A percentile compares a stretch with the other conserved stretches of the same genome.
Conservation (phyloP, 92 coral and sea anemone genomes). For the Micromussa lordhowensis region DNA sequence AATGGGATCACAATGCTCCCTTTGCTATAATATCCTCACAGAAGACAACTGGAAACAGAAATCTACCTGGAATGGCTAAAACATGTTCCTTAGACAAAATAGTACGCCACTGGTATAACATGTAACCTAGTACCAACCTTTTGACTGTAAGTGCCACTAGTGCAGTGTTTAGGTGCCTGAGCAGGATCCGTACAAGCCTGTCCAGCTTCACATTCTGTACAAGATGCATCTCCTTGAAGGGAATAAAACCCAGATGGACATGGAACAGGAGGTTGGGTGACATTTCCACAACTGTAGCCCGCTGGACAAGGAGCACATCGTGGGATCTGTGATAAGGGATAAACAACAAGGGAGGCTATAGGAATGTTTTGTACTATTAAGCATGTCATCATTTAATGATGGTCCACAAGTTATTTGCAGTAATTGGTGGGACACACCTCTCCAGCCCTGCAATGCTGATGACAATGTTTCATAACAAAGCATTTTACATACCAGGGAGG, state of each 20-base stretch:
- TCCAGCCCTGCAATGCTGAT: not conserved
- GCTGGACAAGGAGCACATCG: constrained; percentile 95
- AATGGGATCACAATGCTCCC: too few species aligned
- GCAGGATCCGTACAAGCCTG: constrained; percentile 95
- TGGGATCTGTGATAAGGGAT: constrained; percentile 52
- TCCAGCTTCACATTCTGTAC: constrained; percentile 83
- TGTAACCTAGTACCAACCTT: constrained; percentile 41
- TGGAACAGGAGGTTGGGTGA: constrained; percentile 91
- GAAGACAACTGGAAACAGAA: not conserved
- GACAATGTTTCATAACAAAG: not conserved
- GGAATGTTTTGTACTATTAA: not conserved
- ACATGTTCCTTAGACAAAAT: not conserved
- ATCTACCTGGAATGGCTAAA: not conserved
- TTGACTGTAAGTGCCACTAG: constrained; percentile 83
- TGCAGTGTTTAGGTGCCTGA: constrained; percentile 76
- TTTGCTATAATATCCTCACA: too few species aligned
- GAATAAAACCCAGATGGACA: constrained; percentile 88
- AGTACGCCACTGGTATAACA: not conserved
- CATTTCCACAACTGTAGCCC: constrained; percentile 91
- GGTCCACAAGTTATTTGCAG: not conserved
- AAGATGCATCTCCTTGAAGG: constrained; percentile 72
- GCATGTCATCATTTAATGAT: not conserved
- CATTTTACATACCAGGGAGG: not conserved
- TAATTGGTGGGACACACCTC: not conserved
- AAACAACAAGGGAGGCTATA: not conserved